Evolutionary conservation across 2,888 invertebrate species (phyloP), one percentile per base, ranked within the genome.

Genomic region (Elaeidobius kamerunicus): DNA sequence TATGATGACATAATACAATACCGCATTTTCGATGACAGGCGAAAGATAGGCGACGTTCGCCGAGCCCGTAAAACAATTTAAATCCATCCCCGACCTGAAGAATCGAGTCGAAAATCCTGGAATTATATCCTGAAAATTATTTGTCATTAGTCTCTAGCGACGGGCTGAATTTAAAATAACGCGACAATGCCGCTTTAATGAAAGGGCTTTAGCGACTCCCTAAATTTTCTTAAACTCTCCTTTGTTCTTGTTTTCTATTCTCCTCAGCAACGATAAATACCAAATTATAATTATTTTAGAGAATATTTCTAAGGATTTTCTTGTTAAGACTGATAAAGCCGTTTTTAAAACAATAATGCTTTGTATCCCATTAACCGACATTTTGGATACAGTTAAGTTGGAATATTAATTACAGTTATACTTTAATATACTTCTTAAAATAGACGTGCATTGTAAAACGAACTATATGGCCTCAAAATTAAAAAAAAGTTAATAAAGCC

Each of bases 91-190:
- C 43, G 9, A 44, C 48, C 34, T 44, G 53, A 44, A 39, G 16
- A 27, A 43, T 43, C 17, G 15, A 28, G 42, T 23, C 38, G 18
- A 48, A 53, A 43, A 38, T 38, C 39, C 48, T 9, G 30, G 48
- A 48, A 53, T 53, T 48, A 49, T 34, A 48, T 43, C 39, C 17
- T 17, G 48, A 48, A 49, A 53, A 53, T 53, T 53, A 53, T 53
- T 43, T 43, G 48, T 43, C 44, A 53, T 53, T 43, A 53, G 43
- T 48, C 47, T 32, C 43, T 14, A 32, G 44, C 39, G 44, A 39
- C 39, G 27, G 19, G 40, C 16, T 42, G 38, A 53, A 53, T 48
- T 43, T 43, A 43, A 53, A 53, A 49, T 44, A 39, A 44, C 43
- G 39, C 34, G 53, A 53, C 48, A 49, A 53, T 48, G 44, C 43